Percentiles rank a stretch among this genome's conserved stretches.
Conservation (phyloP, 53 echinoderm and acorn worm species). For the Astropecten irregularis region DNA sequence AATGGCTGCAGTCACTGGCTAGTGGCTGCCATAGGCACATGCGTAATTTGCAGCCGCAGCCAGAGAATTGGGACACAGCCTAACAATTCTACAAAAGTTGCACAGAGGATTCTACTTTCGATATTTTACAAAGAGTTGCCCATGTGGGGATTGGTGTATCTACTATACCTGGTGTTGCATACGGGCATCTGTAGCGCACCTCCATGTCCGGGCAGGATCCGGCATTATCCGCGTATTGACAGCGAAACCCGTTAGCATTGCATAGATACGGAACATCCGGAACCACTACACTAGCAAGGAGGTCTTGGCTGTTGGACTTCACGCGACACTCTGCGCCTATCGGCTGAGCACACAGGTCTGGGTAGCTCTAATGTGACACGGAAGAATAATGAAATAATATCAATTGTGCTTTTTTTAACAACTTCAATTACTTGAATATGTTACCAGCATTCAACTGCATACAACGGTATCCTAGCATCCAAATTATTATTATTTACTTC, state of each 20-base stretch:
- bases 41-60: too few species aligned
- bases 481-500: too few species aligned
- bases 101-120: too few species aligned
- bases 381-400: too few species aligned
- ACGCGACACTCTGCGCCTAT: slow-evolving; percentile 41
- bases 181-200: slow-evolving; percentile 44
- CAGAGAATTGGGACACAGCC: too few species aligned
- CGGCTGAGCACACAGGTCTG: slow-evolving; percentile 27
- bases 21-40: too few species aligned
- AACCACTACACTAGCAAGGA: slow-evolving; percentile 14
- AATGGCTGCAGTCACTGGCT: too few species aligned
- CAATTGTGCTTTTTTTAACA: background rate
- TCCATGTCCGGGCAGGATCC: slow-evolving; percentile 28
- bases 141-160: too few species aligned
- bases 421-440: background rate
- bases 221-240: slow-evolving; percentile 17
- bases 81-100: too few species aligned
- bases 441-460: background rate
- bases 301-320: slow-evolving; percentile 5
- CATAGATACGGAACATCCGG: slow-evolving; percentile 42
- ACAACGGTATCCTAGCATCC: too few species aligned
- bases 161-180: too few species aligned
- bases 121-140: too few species aligned
- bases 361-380: background rate
- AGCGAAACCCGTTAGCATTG: slow-evolving; percentile 34